These are phyloP conservation scores for Danio tinwini DNA, from an alignment of 2,797 vertebrate species.

Conservation along the genomic window DNA sequence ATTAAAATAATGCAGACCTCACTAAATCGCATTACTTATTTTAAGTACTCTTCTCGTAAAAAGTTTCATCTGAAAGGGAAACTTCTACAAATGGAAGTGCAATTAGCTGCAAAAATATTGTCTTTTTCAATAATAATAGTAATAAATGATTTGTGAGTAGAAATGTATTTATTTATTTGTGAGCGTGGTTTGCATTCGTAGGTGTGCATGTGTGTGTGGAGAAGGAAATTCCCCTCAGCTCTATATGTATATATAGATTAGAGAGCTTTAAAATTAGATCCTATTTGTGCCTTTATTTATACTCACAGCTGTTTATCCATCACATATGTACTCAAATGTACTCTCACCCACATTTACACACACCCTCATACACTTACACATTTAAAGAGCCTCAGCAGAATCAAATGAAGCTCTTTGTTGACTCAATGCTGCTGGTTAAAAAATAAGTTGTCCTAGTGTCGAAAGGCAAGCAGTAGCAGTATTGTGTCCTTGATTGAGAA, in stretches of 20 bases:
- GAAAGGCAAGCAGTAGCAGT: neutral
- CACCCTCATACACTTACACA: slow-evolving; percentile 10
- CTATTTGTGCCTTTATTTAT: slow-evolving; percentile 22
- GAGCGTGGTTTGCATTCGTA: no score
- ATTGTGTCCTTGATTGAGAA: neutral
- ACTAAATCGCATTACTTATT: no score
- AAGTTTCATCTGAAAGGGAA: no score
- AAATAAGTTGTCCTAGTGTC: neutral
- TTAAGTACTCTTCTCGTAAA: no score
- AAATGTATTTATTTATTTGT: no score
- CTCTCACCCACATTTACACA: slow-evolving; percentile 1
- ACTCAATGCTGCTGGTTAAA: neutral
- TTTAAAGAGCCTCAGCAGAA: neutral
- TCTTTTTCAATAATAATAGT: no score
- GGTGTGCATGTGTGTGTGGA: no score
- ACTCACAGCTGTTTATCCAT: slow-evolving; percentile 27
- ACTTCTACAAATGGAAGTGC: no score
- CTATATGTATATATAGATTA: neutral
- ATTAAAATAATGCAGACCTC: no score
- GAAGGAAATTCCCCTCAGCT: neutral
- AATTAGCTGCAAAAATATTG: no score
- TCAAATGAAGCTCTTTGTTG: slow-evolving; percentile 1
- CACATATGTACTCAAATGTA: slow-evolving; percentile 3
- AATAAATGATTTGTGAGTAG: no score
- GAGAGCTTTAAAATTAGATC: neutral